Evolutionary conservation across 2,888 invertebrate species (phyloP).

Genomic region (Tetragonula carbonaria): DNA sequence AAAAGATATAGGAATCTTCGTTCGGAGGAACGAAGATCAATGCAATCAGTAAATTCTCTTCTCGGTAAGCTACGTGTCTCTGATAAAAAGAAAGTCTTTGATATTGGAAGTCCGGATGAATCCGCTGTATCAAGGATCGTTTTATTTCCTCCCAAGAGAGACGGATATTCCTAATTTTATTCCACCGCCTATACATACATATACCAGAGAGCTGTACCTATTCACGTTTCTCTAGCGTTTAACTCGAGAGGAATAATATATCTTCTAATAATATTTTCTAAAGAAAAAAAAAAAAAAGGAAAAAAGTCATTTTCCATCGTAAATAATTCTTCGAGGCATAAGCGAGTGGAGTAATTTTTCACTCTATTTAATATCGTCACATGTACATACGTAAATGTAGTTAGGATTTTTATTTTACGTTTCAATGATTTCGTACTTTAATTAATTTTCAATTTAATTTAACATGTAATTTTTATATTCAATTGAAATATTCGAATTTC

Average conservation of each 20-base stretch:
- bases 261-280: neutral
- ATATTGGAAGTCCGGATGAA: neutral
- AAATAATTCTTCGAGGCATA: no score
- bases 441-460: no score
- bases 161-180: constrained; percentile 26
- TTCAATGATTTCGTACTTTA: no score
- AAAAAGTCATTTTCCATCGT: no score
- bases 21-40: neutral
- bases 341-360: no score
- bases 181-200: neutral
- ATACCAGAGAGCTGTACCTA: neutral
- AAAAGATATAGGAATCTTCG: neutral
- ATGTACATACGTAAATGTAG: no score
- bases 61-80: neutral
- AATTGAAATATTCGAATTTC: no score
- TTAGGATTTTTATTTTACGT: no score
- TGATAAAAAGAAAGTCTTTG: constrained; percentile 33
- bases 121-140: neutral
- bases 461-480: no score
- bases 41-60: neutral
- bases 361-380: no score
- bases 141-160: neutral
- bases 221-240: neutral
- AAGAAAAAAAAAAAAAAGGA: no score
- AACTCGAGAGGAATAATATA: neutral